A percentile compares a stretch with the other conserved stretches of the same genome.
These are phyloP conservation scores for Xenopus petersii DNA, from an alignment of 2,797 vertebrate species.

Conservation along the genomic window DNA sequence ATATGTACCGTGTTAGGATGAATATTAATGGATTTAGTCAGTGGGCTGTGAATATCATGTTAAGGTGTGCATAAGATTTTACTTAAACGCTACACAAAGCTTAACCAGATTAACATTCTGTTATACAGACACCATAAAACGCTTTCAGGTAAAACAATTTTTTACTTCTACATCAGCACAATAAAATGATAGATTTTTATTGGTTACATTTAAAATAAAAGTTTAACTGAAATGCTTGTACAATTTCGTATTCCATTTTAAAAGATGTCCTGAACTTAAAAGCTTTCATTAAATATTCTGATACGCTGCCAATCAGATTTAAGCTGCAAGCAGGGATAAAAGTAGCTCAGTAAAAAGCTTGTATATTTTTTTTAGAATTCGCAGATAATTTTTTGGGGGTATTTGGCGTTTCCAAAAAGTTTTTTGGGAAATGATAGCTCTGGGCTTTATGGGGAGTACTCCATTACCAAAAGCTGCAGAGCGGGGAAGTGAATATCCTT, in stretches of 20 bases:
- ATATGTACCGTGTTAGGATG: background rate
- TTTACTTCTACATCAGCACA: constrained; percentile 33
- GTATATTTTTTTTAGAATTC: too few relatives aligned
- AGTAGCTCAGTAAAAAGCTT: too few relatives aligned
- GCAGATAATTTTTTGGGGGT: too few relatives aligned
- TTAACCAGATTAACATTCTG: constrained; percentile 33
- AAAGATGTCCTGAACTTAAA: constrained; percentile 16
- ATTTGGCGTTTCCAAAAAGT: too few relatives aligned
- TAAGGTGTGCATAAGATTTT: constrained; percentile 20
- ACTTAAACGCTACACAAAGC: constrained; percentile 34
- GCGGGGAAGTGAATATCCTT: too few relatives aligned
- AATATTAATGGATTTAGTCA: constrained; percentile 1
- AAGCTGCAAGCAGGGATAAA: too few relatives aligned
- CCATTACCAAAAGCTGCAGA: too few relatives aligned
- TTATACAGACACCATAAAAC: constrained; percentile 35
- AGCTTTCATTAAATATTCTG: constrained; percentile 20
- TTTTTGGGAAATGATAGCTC: too few relatives aligned
- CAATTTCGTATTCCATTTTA: constrained; percentile 12
- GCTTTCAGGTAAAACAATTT: constrained; percentile 33
- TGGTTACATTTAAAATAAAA: constrained; percentile 29
- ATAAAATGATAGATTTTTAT: constrained; percentile 35
- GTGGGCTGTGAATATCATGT: constrained; percentile 38
- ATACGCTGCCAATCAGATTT: too few relatives aligned
- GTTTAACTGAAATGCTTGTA: constrained; percentile 19
- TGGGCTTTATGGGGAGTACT: too few relatives aligned